Percentiles rank a stretch among this genome's conserved stretches.
These are phyloP conservation scores for Melanostoma scalare DNA, from an alignment of 2,888 invertebrate genomes.

Conservation along the genomic window DNA sequence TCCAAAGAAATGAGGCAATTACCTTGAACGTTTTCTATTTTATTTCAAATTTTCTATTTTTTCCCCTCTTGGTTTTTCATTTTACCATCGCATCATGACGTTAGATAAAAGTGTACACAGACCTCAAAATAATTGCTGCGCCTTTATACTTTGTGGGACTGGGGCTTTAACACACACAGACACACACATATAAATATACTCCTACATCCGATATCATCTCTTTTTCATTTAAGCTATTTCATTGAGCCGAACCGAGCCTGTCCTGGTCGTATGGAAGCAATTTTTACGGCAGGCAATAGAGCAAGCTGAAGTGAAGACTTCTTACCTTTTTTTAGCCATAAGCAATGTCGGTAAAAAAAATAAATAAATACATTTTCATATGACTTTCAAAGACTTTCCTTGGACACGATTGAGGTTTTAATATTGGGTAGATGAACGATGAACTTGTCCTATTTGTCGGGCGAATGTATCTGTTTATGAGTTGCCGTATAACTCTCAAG, in stretches of 20 bases:
- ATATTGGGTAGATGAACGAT: slow-evolving; percentile 58
- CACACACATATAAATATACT: background rate
- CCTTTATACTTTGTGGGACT: slow-evolving; percentile 54
- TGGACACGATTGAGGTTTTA: slow-evolving; percentile 46
- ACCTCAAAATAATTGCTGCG: slow-evolving; percentile 65
- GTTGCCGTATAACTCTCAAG: slow-evolving; percentile 44
- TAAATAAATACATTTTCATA: slow-evolving; percentile 39
- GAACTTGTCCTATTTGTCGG: slow-evolving; percentile 64
- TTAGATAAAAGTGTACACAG: slow-evolving; percentile 60
- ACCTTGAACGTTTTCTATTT: slow-evolving; percentile 59
- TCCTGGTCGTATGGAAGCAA: background rate
- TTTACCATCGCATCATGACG: slow-evolving; percentile 48
- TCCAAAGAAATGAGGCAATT: slow-evolving; percentile 65
- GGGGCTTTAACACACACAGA: slow-evolving; percentile 27
- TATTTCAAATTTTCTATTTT: slow-evolving; percentile 25
- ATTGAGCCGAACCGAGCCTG: slow-evolving; percentile 36
- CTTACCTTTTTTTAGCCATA: slow-evolving; percentile 42
- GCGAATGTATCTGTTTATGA: slow-evolving; percentile 29
- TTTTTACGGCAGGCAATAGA: slow-evolving; percentile 17
- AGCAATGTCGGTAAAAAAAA: slow-evolving; percentile 34
- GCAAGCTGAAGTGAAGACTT: slow-evolving; percentile 11
- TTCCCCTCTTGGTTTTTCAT: slow-evolving; percentile 51
- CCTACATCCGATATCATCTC: slow-evolving; percentile 42
- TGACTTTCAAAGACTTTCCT: slow-evolving; percentile 43
- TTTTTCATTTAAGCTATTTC: slow-evolving; percentile 47